Percentiles rank a stretch among this genome's conserved stretches.
phyloP scores from a whole-genome alignment of 2,888 invertebrate genomes.

The Cataglyphis cursor region DNA sequence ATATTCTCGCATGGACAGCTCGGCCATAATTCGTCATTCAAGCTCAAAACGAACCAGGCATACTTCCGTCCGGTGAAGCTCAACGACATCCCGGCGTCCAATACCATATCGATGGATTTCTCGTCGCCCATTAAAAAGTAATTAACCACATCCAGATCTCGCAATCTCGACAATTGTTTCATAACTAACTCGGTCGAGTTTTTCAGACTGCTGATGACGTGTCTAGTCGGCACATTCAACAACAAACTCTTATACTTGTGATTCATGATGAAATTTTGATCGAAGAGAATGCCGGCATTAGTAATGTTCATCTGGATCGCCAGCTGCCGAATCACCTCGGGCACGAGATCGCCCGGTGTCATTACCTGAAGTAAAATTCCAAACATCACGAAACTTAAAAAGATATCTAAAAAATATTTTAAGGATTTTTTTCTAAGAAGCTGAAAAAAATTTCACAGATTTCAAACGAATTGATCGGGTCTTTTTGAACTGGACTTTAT shows the following conservation, averaged over 20 bases:
- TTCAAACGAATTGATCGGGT: not conserved
- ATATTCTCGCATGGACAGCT: conserved; percentile 93
- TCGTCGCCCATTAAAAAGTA: conserved; percentile 94
- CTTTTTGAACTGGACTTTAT: not conserved
- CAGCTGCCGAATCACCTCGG: conserved; percentile 94
- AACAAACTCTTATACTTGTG: conserved; percentile 97
- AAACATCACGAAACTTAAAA: not conserved
- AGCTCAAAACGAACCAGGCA: conserved; percentile 95
- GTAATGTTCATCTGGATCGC: conserved; percentile 94
- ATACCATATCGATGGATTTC: conserved; percentile 90
- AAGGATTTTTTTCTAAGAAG: not conserved
- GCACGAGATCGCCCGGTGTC: conserved; percentile 95
- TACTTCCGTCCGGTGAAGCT: conserved; percentile 94
- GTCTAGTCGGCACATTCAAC: conserved; percentile 96
- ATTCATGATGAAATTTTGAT: conserved; percentile 96
- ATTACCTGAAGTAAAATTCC: conserved; percentile 86
- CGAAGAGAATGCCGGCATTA: conserved; percentile 96
- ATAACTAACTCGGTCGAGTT: conserved; percentile 88
- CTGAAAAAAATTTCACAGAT: not conserved
- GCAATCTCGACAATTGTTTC: conserved; percentile 91
- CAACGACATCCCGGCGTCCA: conserved; percentile 91
- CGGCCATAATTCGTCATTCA: conserved; percentile 91
- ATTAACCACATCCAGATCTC: conserved; percentile 95
- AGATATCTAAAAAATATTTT: not conserved
- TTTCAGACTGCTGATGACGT: conserved; percentile 92